Percentiles rank a stretch among this genome's conserved stretches.
phyloP scores from a whole-genome alignment of 2,888 invertebrate genomes.

The Tachina grossa region DNA sequence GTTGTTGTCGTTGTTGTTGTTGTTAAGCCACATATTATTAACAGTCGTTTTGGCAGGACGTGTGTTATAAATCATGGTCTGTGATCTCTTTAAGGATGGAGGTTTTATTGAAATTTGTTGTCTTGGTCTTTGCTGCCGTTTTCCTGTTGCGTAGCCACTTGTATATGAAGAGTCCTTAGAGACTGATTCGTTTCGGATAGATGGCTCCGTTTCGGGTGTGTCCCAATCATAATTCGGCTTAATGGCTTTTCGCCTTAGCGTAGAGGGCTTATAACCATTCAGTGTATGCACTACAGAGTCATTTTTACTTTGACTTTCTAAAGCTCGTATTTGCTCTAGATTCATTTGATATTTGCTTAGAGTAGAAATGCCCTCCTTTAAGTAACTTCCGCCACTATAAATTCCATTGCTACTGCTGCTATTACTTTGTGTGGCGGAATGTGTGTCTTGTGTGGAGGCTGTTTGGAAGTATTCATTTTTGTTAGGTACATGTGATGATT shows the following conservation, averaged over 20 bases:
- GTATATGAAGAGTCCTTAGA: not conserved
- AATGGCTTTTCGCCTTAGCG: conserved; percentile 84
- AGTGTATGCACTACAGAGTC: conserved; percentile 84
- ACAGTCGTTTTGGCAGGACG: conserved; percentile 58
- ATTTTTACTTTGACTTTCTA: conserved; percentile 83
- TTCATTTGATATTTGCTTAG: conserved; percentile 87
- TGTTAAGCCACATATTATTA: conserved; percentile 42
- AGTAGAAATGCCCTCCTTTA: conserved; percentile 79
- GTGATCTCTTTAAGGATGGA: conserved; percentile 79
- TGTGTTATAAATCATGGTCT: conserved; percentile 79
- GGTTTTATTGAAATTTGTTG: conserved; percentile 79
- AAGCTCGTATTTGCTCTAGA: conserved; percentile 83
- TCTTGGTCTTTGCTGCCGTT: conserved; percentile 77
- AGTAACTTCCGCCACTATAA: conserved; percentile 76
- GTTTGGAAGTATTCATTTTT: conserved; percentile 39
- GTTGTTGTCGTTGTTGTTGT: not conserved
- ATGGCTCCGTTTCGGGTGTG: conserved; percentile 77
- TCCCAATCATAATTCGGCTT: conserved; percentile 85
- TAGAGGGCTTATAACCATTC: conserved; percentile 86
- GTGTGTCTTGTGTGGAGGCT: conserved; percentile 13
- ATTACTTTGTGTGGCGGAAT: conserved; percentile 2
- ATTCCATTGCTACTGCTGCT: conserved; percentile 32
- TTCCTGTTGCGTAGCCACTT: conserved; percentile 45
- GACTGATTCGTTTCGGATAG: conserved; percentile 64
- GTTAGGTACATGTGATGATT: conserved; percentile 36